Percentiles rank a stretch among this genome's conserved stretches.
Evolutionary conservation across 2,888 invertebrate species (phyloP).

Genomic region (Eupithecia inturbata): DNA sequence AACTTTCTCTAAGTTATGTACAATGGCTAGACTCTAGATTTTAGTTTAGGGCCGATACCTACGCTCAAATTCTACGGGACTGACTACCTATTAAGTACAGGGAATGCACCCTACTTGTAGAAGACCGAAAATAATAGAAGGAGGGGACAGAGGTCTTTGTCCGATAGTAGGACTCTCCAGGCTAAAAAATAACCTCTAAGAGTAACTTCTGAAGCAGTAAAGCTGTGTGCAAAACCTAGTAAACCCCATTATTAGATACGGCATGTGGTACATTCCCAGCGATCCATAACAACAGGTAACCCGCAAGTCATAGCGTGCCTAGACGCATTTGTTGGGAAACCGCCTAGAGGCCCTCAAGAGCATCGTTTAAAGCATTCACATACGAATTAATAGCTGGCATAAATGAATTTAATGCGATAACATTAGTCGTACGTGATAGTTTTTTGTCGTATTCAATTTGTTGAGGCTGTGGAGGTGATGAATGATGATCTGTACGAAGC

Average conservation of each 20-base stretch:
- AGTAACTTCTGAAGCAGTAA: background rate
- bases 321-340: constrained; percentile 59
- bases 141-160: background rate
- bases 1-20: too few relatives aligned
- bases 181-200: background rate
- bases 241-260: constrained; percentile 11
- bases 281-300: constrained; percentile 47
- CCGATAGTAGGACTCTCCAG: background rate
- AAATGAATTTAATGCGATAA: constrained; percentile 70
- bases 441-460: constrained; percentile 30
- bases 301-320: constrained; percentile 62
- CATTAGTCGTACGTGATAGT: constrained; percentile 53
- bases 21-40: too few relatives aligned
- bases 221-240: constrained; percentile 11
- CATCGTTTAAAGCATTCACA: constrained; percentile 64
- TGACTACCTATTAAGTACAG: background rate
- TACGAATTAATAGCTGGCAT: constrained; percentile 72
- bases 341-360: constrained; percentile 49
- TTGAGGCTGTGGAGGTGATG: background rate
- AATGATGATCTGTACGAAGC: background rate
- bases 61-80: background rate
- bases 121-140: background rate
- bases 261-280: constrained; percentile 50
- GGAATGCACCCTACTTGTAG: background rate
- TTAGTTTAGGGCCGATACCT: too few relatives aligned